Base-by-base conservation (phyloP, 2,797 vertebrate genomes). In the Eospalax fontanierii region DNA sequence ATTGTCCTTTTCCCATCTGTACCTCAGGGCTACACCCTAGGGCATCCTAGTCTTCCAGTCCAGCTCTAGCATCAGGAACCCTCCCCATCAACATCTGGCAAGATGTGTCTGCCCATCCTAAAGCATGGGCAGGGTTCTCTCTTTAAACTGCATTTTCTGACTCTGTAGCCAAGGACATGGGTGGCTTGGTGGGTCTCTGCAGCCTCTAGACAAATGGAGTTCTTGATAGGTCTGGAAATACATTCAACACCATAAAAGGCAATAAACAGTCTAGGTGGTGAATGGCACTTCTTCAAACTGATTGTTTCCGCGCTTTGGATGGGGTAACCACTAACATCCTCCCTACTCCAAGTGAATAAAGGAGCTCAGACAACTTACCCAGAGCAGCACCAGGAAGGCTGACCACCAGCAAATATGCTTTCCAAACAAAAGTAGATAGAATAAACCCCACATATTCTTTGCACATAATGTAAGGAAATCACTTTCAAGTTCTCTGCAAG, bases 401-500 rank as follows among this genome's bases (percentile, higher is more conserved):
- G 15, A 43, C 57, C 59, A 43, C 80, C 76, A 35, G 43, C 2
- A 9, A 94, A 75, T 61, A 81, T 57, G 75, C 91, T 91, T 96
- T 63, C 87, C 59, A 46, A 66, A 93, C 89, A 89, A 94, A 96
- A 80, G 38, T 10, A 10, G 30, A 46, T 81, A 57, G 87, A 14
- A 35, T 6, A 75, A 94, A 94, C 26, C 30, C 71, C 78, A 85
- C 7, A 10, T 46, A 63, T 80, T 78, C 73, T 90, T 85, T 78
- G 57, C 66, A 82, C 61, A 57, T n/a, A 80, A 94, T 21, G 35
- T 80, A 76, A 91, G 50, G 85, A 95, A 87, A 81, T 76, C 79
- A 84, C 43, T 83, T 79, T 43, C 90, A 93, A 79, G 78, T 81
- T 83, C 88, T 90, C 71, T 82, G 40, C 46, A 66, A 94, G 89